Base-by-base conservation (phyloP, 2,797 vertebrate species). In the Loris lydekkerianus region DNA sequence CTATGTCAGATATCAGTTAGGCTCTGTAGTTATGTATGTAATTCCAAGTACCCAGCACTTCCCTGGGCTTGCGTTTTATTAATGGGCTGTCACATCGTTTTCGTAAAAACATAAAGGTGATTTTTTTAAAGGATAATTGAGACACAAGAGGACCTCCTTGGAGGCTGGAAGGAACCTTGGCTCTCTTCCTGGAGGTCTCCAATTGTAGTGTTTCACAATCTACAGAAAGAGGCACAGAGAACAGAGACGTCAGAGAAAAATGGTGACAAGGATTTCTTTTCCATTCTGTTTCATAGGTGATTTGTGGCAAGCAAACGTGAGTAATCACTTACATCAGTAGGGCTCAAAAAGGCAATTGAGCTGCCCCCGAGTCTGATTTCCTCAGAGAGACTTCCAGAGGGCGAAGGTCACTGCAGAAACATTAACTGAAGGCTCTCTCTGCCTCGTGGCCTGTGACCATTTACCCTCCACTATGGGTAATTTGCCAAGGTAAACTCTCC, bases 401-500 rank as follows among this genome's bases (percentile, higher is more conserved):
- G 49, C 85, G 49, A 88, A 97, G 96, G 95, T 96, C 97, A 92
- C 21, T 8, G 75, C 82, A 85, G 95, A 90, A 97, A 89, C 73
- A 88, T 49, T 97, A 72, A 91, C 21, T 23, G 65, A n/a, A 69
- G 81, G 60, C 65, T 77, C 29, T 56, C 46, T 34, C 10, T 3
- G 73, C 53, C 61, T 61, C 23, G 9, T 27, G 31, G 72, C 94
- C 93, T 2, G 3, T 15, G 37, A 90, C 92, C 86, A 49, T 89
- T 97, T 93, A 96, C 80, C 70, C 46, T 95, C 11, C 49, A 89
- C 10, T 27, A 20, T 76, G 86, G 82, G 72, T 93, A 70, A 96
- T 96, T 96, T 95, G 95, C 86, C 85, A 86, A 88, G 97, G 95
- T 69, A 95, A 97, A 96, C 84, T 81, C 93, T 80, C 60, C 18